Evolutionary conservation across 1,140 invertebrate genomes (phyloP), one percentile per base, ranked within the genome.

Genomic region (Drosophila jambulina): DNA sequence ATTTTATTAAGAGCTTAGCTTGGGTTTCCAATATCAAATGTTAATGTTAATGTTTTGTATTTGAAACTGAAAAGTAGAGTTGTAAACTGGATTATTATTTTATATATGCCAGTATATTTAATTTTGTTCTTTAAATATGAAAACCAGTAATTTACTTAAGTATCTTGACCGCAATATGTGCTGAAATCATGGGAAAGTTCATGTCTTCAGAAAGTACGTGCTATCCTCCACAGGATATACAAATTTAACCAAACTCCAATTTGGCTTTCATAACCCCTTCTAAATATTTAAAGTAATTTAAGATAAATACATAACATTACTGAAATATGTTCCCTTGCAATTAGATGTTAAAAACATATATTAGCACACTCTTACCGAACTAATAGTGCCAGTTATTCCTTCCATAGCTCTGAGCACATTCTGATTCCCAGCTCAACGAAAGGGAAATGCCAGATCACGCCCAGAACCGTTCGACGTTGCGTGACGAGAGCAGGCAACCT

Each of bases 371-470:
- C 54, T 62, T 61, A 51, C 38, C 40, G 13, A 75, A 23, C 72
- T 42, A 57, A 56, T 78, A 78, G 60, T 29, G 27, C 34, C 40
- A 40, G 42, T 27, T n/a, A 54, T 51, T 40, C 25, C 23, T 45
- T 43, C 15, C 7, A n/a, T 3, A 36, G 27, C 19, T 25, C 9
- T n/a, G 34, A 25, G 23, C 19, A 40, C 46, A 70, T 54, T 48
- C 27, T 38, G 70, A n/a, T 25, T 23, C 42, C 36, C 40, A 36
- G 53, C 27, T 40, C 23, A 38, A 78, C 62, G 84, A 87, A 87
- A 87, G 84, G 83, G 83, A 87, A 87, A 87, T 84, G 84, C 80
- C 64, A 40, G 40, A 88, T 82, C 84, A 87, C 72, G 84, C 72
- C 84, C 77, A 88, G 84, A 80, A 67, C 80, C n/a, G 46, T 21